A percentile compares a stretch with the other conserved stretches of the same genome.
These are phyloP conservation scores for Azemiops feae DNA, from an alignment of 2,113 vertebrate species.

Conservation along the genomic window DNA sequence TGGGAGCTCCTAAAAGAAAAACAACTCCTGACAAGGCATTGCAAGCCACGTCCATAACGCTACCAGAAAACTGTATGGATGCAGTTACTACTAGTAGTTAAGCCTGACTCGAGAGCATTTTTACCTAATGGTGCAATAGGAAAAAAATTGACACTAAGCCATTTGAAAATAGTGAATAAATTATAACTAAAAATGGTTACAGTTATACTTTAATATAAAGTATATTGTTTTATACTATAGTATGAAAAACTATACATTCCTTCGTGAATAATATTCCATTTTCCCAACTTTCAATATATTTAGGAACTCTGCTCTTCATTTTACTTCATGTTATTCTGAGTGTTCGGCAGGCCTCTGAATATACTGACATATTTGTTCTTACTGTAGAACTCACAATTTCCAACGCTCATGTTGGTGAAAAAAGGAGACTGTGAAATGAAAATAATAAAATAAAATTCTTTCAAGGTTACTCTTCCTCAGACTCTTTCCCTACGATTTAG, in stretches of 20 bases:
- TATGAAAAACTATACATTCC: neutral
- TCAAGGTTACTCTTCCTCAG: too few species aligned
- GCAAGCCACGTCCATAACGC: neutral
- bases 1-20: neutral
- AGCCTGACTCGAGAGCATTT: neutral
- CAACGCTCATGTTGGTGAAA: neutral
- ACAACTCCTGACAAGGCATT: neutral
- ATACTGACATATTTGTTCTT: neutral
- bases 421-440: too few species aligned
- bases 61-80: neutral
- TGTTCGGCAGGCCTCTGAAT: neutral
- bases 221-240: neutral
- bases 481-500: too few species aligned
- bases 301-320: neutral
- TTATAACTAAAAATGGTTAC: neutral
- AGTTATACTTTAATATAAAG: neutral
- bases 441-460: too few species aligned
- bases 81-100: neutral
- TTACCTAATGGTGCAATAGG: neutral
- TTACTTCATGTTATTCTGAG: neutral
- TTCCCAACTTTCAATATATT: neutral
- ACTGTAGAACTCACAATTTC: neutral
- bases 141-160: neutral
- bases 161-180: too few species aligned
- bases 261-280: neutral